phyloP scores from a whole-genome alignment of 2,888 invertebrate species.

The Sarcophaga subvicina region DNA sequence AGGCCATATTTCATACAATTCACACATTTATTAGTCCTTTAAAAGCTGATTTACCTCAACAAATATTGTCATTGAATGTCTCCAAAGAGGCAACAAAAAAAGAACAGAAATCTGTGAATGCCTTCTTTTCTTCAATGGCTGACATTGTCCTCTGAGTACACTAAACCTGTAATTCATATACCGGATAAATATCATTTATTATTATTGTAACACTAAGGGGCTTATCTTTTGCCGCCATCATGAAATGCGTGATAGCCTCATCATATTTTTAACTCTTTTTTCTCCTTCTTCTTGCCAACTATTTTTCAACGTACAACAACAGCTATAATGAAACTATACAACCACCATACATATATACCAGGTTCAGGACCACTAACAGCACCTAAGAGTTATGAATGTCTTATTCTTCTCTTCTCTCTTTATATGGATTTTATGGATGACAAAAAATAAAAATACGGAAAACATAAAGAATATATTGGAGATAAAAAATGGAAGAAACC shows the following conservation, averaged over 20 bases:
- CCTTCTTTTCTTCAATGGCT: conserved; percentile 22
- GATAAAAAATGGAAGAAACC: conserved; percentile 18
- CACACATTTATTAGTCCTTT: conserved; percentile 13
- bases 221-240: conserved; percentile 70
- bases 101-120: conserved; percentile 47
- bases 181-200: conserved; percentile 70
- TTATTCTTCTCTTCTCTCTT: conserved; percentile 39
- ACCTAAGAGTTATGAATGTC: conserved; percentile 61
- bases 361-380: conserved; percentile 55
- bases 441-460: conserved; percentile 4
- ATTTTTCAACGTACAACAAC: conserved; percentile 58
- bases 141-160: conserved; percentile 21
- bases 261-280: conserved; percentile 73
- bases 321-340: too few relatives aligned
- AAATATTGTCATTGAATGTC: conserved; percentile 64
- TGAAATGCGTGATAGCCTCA: conserved; percentile 78
- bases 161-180: conserved; percentile 65
- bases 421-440: conserved; percentile 10
- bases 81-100: not conserved
- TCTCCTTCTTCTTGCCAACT: conserved; percentile 60
- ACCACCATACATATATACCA: not conserved
- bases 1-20: not conserved
- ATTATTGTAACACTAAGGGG: conserved; percentile 69
- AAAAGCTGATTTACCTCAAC: conserved; percentile 4
- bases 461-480: conserved; percentile 50